These are phyloP conservation scores for Charanyca ferruginea DNA, from an alignment of 2,888 invertebrate species.

Conservation along the genomic window DNA sequence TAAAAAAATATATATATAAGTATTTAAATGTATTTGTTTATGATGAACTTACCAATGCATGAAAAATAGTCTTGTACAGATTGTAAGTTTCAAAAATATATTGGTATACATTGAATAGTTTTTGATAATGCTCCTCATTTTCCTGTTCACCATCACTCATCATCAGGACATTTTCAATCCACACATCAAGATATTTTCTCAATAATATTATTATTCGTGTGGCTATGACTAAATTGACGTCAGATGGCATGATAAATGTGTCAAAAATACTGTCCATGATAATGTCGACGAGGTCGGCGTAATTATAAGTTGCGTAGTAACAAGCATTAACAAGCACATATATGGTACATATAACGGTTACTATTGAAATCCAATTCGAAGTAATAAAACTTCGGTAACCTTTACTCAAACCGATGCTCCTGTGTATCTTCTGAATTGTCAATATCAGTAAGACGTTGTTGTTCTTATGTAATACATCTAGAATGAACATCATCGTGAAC, in stretches of 20 bases:
- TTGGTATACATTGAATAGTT: background rate
- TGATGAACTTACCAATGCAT: constrained; percentile 3
- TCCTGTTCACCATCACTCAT: background rate
- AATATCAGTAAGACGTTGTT: constrained; percentile 40
- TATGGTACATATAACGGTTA: background rate
- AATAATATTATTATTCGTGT: constrained; percentile 20
- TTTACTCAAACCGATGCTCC: constrained; percentile 11
- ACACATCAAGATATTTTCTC: constrained; percentile 12
- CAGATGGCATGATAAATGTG: background rate
- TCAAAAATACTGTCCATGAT: background rate
- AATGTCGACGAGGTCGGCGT: background rate
- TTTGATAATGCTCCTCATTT: background rate
- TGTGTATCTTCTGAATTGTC: constrained; percentile 40
- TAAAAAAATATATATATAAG: too few species aligned
- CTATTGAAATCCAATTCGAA: constrained; percentile 40
- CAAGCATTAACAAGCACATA: background rate
- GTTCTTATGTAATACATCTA: constrained; percentile 9
- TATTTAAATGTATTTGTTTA: background rate
- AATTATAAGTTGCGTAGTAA: background rate
- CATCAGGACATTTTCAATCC: constrained; percentile 7
- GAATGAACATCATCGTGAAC: constrained; percentile 7
- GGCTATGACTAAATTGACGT: constrained; percentile 10
- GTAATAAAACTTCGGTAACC: constrained; percentile 8
- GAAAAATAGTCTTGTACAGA: constrained; percentile 12
- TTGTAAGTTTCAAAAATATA: constrained; percentile 15